Conservation (phyloP, 2,797 vertebrate species). For the Coccyzus lansbergi region DNA sequence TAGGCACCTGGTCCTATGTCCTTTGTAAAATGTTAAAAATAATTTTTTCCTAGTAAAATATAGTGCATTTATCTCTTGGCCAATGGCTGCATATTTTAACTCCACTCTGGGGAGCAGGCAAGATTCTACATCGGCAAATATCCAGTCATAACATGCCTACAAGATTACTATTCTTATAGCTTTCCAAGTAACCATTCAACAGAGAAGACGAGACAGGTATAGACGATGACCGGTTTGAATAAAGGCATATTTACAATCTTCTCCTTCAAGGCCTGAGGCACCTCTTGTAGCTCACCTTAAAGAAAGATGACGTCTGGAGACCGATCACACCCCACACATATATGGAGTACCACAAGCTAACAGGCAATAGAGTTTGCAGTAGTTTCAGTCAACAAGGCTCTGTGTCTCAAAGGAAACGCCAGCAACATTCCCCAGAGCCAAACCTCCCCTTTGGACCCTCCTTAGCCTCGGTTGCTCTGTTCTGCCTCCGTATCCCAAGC, state of each 20-base stretch:
- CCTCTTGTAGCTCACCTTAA: neutral
- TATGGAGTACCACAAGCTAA: neutral
- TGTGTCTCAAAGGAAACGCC: neutral
- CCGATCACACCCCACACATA: fast-evolving
- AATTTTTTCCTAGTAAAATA: neutral
- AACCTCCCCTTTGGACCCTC: neutral
- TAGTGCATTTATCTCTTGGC: neutral
- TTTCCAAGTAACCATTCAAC: neutral
- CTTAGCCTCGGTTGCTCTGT: fast-evolving
- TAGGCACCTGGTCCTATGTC: neutral
- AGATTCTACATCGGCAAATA: slow-evolving; percentile 16
- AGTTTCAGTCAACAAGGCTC: neutral
- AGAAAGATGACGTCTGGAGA: neutral
- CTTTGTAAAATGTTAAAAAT: neutral
- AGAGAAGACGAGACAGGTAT: neutral
- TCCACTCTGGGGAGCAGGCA: neutral
- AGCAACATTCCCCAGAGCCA: neutral
- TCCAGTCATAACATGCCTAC: slow-evolving; percentile 32
- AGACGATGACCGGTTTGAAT: neutral
- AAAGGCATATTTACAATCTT: neutral
- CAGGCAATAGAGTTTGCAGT: neutral
- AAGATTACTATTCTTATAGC: neutral
- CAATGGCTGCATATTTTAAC: slow-evolving; percentile 26
- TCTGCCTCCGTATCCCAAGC: fast-evolving
- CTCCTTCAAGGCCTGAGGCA: neutral